These are phyloP conservation scores for Gadus macrocephalus DNA, from an alignment of 2,113 vertebrate genomes.

Conservation along the genomic window DNA sequence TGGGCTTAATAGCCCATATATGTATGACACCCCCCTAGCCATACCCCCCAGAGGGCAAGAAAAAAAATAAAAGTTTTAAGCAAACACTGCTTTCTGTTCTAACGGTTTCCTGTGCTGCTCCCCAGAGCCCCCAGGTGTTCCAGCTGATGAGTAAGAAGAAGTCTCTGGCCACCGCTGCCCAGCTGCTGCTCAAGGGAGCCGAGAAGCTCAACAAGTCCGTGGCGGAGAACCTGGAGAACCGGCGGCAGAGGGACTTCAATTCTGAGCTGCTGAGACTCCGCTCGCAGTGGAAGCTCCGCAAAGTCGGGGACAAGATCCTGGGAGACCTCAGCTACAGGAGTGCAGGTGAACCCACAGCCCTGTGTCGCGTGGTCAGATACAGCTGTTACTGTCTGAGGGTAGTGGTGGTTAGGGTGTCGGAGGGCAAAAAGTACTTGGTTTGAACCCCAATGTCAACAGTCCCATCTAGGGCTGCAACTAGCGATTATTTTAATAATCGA, in stretches of 20 bases:
- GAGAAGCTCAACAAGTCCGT: slow-evolving; percentile 92
- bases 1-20: too few relatives aligned
- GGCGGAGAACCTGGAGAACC: slow-evolving; percentile 91
- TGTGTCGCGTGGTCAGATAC: too few relatives aligned
- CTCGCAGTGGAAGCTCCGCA: slow-evolving; percentile 97
- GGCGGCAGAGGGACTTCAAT: slow-evolving; percentile 94
- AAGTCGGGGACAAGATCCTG: slow-evolving; percentile 97
- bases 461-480: too few relatives aligned
- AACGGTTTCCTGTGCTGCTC: background rate
- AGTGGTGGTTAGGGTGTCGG: too few relatives aligned
- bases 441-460: too few relatives aligned
- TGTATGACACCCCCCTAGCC: too few relatives aligned
- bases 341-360: slow-evolving; percentile 74
- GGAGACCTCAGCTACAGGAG: slow-evolving; percentile 97
- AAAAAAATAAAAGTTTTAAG: background rate
- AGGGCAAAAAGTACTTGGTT: too few relatives aligned
- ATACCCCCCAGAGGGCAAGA: too few relatives aligned
- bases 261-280: slow-evolving; percentile 89
- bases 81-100: background rate
- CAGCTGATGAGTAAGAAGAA: slow-evolving; percentile 96
- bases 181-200: slow-evolving; percentile 89
- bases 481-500: too few relatives aligned
- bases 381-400: too few relatives aligned
- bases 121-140: slow-evolving; percentile 86
- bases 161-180: slow-evolving; percentile 88